Conservation (phyloP, 2,113 vertebrate genomes). For the Riparia riparia region DNA sequence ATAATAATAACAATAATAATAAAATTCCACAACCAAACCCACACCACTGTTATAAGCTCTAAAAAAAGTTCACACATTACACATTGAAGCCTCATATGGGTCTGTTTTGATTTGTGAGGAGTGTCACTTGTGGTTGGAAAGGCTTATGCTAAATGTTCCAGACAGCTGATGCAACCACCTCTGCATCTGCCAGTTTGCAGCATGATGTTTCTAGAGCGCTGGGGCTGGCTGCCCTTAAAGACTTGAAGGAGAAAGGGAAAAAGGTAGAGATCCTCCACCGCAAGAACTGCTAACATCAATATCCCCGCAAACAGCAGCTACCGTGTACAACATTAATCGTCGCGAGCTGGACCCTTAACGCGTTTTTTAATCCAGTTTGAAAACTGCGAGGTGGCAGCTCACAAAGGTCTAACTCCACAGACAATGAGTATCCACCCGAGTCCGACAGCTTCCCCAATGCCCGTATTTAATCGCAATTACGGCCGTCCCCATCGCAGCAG, state of each 20-base stretch:
- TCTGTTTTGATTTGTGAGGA: conserved; percentile 66
- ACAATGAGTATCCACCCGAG: not conserved
- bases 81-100: conserved; percentile 47
- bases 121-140: conserved; percentile 47
- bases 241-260: not conserved
- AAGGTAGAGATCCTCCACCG: not conserved
- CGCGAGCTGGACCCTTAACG: not conserved
- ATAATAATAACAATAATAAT: not conserved
- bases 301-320: not conserved
- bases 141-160: conserved; percentile 59
- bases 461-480: not conserved
- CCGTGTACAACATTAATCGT: not conserved
- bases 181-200: conserved; percentile 61
- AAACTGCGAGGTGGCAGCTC: not conserved
- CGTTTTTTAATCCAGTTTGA: not conserved
- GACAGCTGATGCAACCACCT: conserved; percentile 61
- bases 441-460: not conserved
- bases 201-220: conserved; percentile 59
- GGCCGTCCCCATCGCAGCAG: not conserved
- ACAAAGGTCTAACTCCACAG: not conserved
- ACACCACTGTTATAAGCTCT: not conserved
- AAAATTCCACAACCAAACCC: not conserved
- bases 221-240: conserved; percentile 38
- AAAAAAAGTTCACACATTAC: conserved; percentile 63
- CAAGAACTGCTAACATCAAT: not conserved